Evolutionary conservation across 2,888 invertebrate genomes (phyloP), one percentile per base, ranked within the genome.

Genomic region (Hydraecia micacea): DNA sequence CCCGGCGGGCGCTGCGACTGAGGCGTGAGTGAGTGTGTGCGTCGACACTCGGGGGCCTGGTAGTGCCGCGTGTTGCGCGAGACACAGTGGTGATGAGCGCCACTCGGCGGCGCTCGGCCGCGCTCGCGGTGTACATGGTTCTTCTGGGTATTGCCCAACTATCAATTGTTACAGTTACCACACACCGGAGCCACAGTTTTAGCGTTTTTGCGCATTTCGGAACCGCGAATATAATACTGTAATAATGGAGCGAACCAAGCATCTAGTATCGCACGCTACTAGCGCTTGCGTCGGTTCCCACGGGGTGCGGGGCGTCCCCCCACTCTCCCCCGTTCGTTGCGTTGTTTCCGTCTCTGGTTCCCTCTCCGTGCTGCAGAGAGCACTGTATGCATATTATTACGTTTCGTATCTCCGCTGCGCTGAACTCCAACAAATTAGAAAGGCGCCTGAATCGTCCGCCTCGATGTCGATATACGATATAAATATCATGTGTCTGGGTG

Each of bases 401-500:
- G 72, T 70, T 74, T 73, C 32, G 39, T 58, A 65, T 62, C 74
- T 68, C 58, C n/a, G 39, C 52, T 73, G 76, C 75, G n/a, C 72
- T 77, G 65, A 73, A 77, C 73, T 70, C 28, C 55, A 60, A 71
- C 46, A 49, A 75, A 80, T 77, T 82, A 87, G 85, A 86, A 86
- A 86, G 86, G 82, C 68, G 55, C n/a, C 68, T 1, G 84, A 68
- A n/a, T 32, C 62, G n/a, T 63, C 28, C 67, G 52, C 52, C 49
- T 49, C 60, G 62, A 52, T 68, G 74, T 75, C 71, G 74, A 79
- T 79, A 52, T 63, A 39, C n/a, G 39, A 78, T 68, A 58, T 28
- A 69, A 65, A 65, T 67, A 68, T 71, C 62, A 58, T 68, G 36
- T 63, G 9, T 70, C 60, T 52, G 67, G 49, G 58, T 58, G 68